A percentile compares a stretch with the other conserved stretches of the same genome.
Evolutionary conservation across 2,113 vertebrate species (phyloP).

Genomic region (Rutilus rutilus): DNA sequence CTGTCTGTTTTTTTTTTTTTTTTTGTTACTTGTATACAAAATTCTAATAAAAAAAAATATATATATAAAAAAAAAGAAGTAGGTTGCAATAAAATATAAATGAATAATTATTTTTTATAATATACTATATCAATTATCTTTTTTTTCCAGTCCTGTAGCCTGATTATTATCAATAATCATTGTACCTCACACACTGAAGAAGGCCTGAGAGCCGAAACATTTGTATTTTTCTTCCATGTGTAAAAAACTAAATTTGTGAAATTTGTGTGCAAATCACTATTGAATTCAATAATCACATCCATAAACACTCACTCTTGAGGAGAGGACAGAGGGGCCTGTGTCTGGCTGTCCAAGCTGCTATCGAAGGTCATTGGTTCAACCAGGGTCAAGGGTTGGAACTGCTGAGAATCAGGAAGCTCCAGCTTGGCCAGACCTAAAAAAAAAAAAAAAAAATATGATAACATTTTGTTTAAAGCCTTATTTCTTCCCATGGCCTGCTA

Average conservation of each 20-base stretch:
- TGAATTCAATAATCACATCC: neutral
- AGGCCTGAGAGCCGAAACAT: no score
- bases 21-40: no score
- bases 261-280: no score
- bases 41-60: no score
- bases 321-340: constrained; percentile 68
- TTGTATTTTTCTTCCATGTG: no score
- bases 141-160: neutral
- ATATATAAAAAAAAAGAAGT: no score
- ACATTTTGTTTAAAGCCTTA: neutral
- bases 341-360: constrained; percentile 59
- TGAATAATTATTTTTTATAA: neutral
- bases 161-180: neutral
- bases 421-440: constrained; percentile 70
- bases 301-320: constrained; percentile 73
- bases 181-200: no score
- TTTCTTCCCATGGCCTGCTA: neutral
- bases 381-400: constrained; percentile 71
- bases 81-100: neutral
- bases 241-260: no score
- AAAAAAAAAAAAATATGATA: neutral
- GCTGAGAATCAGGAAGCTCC: constrained; percentile 71
- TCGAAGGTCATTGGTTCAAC: constrained; percentile 73
- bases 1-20: no score
- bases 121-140: neutral